Evolutionary conservation across 1,140 invertebrate species (phyloP).

Genomic region (Neodiprion pinetum): DNA sequence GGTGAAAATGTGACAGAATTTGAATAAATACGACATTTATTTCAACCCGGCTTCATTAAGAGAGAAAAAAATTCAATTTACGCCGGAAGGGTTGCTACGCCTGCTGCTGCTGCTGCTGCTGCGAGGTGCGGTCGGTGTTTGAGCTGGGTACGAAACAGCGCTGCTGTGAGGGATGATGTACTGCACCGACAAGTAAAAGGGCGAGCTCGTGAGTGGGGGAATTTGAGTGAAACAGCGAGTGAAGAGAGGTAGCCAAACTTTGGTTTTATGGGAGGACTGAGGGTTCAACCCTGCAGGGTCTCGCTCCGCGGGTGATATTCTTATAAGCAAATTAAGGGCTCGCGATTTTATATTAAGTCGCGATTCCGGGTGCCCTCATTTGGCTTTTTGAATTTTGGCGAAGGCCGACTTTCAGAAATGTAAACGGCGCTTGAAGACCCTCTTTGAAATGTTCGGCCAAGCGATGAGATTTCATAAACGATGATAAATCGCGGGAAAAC

Average conservation of each 20-base stretch:
- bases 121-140: not conserved
- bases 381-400: too few relatives aligned
- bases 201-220: not conserved
- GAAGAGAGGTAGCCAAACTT: not conserved
- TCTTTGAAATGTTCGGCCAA: not conserved
- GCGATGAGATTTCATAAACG: not conserved
- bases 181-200: not conserved
- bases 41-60: constrained; percentile 1
- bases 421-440: too few relatives aligned
- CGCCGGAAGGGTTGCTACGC: not conserved
- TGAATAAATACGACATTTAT: constrained; percentile 12
- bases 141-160: not conserved
- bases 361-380: too few relatives aligned
- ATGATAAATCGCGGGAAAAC: not conserved
- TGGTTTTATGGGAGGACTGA: not conserved
- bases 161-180: not conserved
- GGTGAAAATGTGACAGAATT: constrained; percentile 8
- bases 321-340: constrained; percentile 2
- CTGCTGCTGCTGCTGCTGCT: too few relatives aligned
- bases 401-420: too few relatives aligned
- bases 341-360: not conserved
- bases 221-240: not conserved
- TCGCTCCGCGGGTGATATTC: not conserved
- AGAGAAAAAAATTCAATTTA: constrained; percentile 12
- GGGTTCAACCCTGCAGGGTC: too few relatives aligned